phyloP scores from a whole-genome alignment of 2,797 vertebrate species.

The Scyliorhinus canicula region DNA sequence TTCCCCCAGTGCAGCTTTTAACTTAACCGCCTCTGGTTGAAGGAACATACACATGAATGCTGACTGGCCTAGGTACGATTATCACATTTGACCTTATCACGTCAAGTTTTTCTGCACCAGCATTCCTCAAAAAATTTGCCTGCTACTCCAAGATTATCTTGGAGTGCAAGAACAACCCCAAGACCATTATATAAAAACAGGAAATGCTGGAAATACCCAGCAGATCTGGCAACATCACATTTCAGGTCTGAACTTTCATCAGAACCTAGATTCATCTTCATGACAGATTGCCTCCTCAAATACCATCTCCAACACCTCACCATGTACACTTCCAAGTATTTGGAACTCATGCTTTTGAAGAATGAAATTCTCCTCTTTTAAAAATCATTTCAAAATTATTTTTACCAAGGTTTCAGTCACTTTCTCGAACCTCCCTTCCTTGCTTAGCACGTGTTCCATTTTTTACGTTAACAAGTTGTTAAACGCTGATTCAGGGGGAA shows the following conservation, averaged over 20 bases:
- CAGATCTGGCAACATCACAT: too few relatives aligned
- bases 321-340: neutral
- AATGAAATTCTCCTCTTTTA: neutral
- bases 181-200: too few relatives aligned
- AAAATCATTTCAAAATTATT: neutral
- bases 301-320: neutral
- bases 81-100: neutral
- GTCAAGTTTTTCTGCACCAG: neutral
- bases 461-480: too few relatives aligned
- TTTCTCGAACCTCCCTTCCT: neutral
- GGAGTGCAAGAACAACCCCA: too few relatives aligned
- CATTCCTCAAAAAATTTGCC: neutral
- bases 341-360: neutral
- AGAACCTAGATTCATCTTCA: neutral
- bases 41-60: too few relatives aligned
- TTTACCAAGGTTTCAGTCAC: neutral
- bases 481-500: too few relatives aligned
- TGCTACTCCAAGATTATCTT: too few relatives aligned
- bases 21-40: too few relatives aligned
- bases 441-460: neutral
- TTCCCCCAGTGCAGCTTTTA: too few relatives aligned
- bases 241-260: too few relatives aligned
- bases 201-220: too few relatives aligned
- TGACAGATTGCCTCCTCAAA: neutral
- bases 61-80: neutral